Evolutionary conservation across 1,140 invertebrate species (phyloP), one percentile per base, ranked within the genome.

Genomic region (Trialeurodes vaporariorum): DNA sequence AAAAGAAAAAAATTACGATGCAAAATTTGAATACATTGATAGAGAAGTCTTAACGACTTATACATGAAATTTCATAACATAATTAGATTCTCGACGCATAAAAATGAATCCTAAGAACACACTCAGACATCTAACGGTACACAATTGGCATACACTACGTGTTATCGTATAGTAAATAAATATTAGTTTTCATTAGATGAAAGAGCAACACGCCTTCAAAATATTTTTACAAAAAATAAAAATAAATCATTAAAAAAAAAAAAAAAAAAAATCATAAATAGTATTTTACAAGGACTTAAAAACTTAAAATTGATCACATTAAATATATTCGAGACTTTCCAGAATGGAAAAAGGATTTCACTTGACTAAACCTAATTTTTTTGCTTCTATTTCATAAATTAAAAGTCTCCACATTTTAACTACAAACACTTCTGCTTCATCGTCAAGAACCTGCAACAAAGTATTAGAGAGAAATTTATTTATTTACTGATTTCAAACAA

Each of bases 321-420:
- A 49, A 17, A 9, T 49, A 49, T 49, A n/a, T 49, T 9, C 34
- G 17, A 49, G 5, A 49, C 17, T 49, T 49, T 49, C 17, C 34
- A 49, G 5, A 17, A 17, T 9, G 34, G 62, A 65, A 22, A 24
- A 60, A 58, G n/a, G 26, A 34, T 61, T 26, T 72, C 69, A 88
- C 82, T 90, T 89, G 75, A 86, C 85, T 79, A 91, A 81, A 68
- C 88, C 90, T 78, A 90, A 83, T 79, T 97, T 97, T 80, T 98
- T 98, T 60, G 96, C 94, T 86, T 98, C 96, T 72, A 97, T 94
- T 86, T 98, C 96, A 80, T 98, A 99, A 73, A 99, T 98, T 66
- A 99, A 83, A 77, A 99, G 84, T 75, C 97, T 86, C 97, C 96
- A 99, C 93, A 99, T 96, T 86, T 99, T 99, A 58, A 98, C 94